A percentile compares a stretch with the other conserved stretches of the same genome.
Conservation (phyloP, 2,113 vertebrate species). For the Ahaetulla prasina region DNA sequence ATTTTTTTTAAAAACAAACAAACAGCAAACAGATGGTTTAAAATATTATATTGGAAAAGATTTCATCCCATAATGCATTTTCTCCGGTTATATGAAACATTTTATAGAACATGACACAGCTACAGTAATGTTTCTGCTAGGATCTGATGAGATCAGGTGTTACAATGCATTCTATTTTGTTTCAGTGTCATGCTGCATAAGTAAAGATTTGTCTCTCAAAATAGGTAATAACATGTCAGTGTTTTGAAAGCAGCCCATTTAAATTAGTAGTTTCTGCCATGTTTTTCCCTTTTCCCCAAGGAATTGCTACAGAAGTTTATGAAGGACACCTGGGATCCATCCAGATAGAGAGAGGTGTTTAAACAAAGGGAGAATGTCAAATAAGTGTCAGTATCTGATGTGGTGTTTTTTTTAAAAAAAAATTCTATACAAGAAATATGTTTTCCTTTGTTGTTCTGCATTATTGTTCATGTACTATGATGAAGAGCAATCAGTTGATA, state of each 20-base stretch:
- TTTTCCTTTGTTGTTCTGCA: background rate
- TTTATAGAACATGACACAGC: background rate
- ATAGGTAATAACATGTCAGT: background rate
- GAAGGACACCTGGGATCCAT: background rate
- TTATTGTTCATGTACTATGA: background rate
- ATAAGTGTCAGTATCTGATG: background rate
- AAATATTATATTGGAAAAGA: background rate
- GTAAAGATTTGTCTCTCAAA: background rate
- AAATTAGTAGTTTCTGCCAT: conserved; percentile 4
- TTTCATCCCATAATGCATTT: conserved; percentile 12
- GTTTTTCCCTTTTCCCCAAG: background rate
- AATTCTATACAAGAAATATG: background rate
- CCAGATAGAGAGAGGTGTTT: background rate
- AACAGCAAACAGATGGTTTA: background rate
- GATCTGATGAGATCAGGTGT: conserved; percentile 5
- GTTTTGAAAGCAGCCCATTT: background rate
- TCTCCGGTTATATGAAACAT: background rate
- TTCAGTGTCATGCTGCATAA: conserved; percentile 14
- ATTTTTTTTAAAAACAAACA: background rate
- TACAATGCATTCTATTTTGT: conserved; percentile 17
- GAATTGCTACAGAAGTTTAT: background rate
- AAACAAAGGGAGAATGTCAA: background rate
- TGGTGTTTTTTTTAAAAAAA: background rate
- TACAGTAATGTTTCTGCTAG: background rate
- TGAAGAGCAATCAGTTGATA: background rate